Conservation (phyloP, 2,888 invertebrate species). For the Amblyjoppa proteus region DNA sequence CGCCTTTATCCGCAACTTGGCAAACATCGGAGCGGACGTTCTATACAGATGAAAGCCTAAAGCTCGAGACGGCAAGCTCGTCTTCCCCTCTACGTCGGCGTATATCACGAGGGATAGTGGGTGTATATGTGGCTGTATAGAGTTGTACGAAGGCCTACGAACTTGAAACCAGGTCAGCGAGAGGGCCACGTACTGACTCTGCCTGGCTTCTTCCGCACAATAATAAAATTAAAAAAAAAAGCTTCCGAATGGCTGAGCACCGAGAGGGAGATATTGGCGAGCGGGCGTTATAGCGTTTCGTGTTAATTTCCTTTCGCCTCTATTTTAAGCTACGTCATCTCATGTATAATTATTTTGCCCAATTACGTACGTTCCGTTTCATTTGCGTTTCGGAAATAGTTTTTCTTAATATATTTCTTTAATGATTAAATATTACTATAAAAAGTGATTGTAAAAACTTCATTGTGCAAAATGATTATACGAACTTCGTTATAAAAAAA, state of each 20-base stretch:
- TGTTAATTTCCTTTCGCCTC: constrained; percentile 5
- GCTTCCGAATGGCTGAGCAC: constrained; percentile 20
- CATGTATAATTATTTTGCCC: not conserved
- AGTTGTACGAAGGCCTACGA: constrained; percentile 33
- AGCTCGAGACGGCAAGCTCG: constrained; percentile 32
- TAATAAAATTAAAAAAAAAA: constrained; percentile 17
- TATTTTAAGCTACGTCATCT: not conserved
- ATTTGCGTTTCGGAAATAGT: too few species aligned
- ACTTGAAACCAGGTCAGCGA: constrained; percentile 59
- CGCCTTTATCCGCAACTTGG: constrained; percentile 72
- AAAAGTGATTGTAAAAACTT: too few species aligned
- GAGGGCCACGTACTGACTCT: not conserved
- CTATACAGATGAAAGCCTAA: constrained; percentile 21
- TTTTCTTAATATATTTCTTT: too few species aligned
- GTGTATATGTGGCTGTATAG: not conserved
- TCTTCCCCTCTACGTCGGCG: constrained; percentile 13
- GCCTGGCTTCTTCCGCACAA: constrained; percentile 28
- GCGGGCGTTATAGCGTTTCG: not conserved
- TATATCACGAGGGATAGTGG: not conserved
- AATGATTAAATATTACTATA: too few species aligned
- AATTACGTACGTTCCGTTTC: too few species aligned
- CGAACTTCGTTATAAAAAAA: too few species aligned
- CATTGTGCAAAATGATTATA: too few species aligned
- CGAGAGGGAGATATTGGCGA: constrained; percentile 22
- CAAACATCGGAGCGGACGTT: constrained; percentile 62